Evolutionary conservation across 1,140 invertebrate species (phyloP), one percentile per base, ranked within the genome.

Genomic region (Pemphigus obesinymphae): DNA sequence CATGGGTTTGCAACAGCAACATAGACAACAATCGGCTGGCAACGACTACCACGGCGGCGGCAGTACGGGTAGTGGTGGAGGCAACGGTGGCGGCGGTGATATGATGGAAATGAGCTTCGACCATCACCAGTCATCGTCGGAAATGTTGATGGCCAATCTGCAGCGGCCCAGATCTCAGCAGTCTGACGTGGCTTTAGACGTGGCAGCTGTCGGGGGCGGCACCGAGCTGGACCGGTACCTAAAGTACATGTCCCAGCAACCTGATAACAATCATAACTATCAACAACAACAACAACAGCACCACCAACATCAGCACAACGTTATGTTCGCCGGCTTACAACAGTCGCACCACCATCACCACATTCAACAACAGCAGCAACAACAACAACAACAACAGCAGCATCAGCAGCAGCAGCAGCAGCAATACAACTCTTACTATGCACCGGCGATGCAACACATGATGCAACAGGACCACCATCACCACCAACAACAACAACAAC

Each of bases 141-240:
- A 82, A 82, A 83, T 48, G 81, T 80, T 63, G 68, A 66, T 53
- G 72, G 48, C 48, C 26, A 72, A 37, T 13, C 50, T 70, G 20
- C 83, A 70, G 34, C 82, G 78, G 40, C 50, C 73, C 45, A 58
- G 76, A 80, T 80, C 76, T 80, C 76, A 80, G 37, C 76, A 80
- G n/a, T 80, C 76, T n/a, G 76, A 80, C n/a, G 43, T 50, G 26
- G 8, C 45, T 34, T 23, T 37, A 63, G 76, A 80, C n/a, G 26
- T 61, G 55, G 5, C 75, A 17, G 48, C 73, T 17, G 15, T 23
- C 43, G 43, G 58, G 17, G 84, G 82, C 31, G 89, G 0, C 40
- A 50, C 50, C 73, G 90, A 91, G 84, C 90, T 91, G 76, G 91
- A 92, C 84, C 92, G 92, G 85, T 92, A 92, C 85, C 86, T 91